These are phyloP conservation scores for Leistus spinibarbis DNA, from an alignment of 2,888 invertebrate genomes.

Conservation along the genomic window DNA sequence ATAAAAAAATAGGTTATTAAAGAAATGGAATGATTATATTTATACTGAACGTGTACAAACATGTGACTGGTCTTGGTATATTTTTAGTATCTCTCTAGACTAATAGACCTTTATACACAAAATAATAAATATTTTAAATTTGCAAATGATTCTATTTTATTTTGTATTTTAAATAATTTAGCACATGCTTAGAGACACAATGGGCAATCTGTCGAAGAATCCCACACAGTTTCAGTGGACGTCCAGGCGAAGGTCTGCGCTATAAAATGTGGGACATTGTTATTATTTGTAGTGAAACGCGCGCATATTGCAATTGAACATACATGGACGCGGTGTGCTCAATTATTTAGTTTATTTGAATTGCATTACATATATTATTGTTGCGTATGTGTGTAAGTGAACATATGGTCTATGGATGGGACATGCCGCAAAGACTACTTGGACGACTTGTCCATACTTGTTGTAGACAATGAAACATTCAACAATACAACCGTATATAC, in stretches of 20 bases:
- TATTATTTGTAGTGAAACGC: neutral
- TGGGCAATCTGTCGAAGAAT: too few species aligned
- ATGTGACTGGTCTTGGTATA: too few species aligned
- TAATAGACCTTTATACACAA: too few species aligned
- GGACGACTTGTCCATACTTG: neutral
- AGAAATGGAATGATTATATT: too few species aligned
- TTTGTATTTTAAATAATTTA: too few species aligned
- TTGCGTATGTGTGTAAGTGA: neutral
- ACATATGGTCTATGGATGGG: conserved; percentile 27
- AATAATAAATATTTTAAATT: too few species aligned
- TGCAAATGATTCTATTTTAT: too few species aligned
- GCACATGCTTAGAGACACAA: too few species aligned
- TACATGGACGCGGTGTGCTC: conserved; percentile 32
- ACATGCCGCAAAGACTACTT: conserved; percentile 15
- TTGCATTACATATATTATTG: conserved; percentile 14
- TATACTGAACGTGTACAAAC: too few species aligned
- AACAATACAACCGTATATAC: neutral
- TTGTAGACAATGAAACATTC: neutral
- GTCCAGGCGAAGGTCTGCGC: neutral
- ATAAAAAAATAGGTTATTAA: too few species aligned
- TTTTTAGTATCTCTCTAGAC: too few species aligned
- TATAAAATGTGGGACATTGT: conserved; percentile 25
- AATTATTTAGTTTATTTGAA: conserved; percentile 39
- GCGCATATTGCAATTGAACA: conserved; percentile 31
- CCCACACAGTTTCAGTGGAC: too few species aligned